Evolutionary conservation across 2,113 vertebrate species (phyloP).

Genomic region (Eretmochelys imbricata): DNA sequence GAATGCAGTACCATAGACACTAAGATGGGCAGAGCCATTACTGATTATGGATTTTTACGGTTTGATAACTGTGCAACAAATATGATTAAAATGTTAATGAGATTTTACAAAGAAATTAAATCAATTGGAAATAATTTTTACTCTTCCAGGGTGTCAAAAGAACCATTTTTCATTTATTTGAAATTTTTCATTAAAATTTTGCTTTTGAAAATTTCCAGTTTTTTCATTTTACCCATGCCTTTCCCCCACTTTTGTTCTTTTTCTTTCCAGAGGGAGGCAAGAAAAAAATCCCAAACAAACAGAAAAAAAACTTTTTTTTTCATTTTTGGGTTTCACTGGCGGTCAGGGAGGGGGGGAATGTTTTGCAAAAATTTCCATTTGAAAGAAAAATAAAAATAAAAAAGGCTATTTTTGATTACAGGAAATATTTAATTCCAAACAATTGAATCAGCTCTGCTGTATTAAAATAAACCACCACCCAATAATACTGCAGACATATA

Average conservation of each 20-base stretch:
- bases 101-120: not conserved
- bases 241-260: not conserved
- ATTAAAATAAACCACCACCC: not conserved
- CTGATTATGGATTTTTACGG: too few relatives aligned
- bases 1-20: not conserved
- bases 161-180: rapidly evolving
- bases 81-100: not conserved
- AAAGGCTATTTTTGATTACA: not conserved
- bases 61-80: not conserved
- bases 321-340: not conserved
- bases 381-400: not conserved
- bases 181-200: not conserved
- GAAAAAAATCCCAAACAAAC: not conserved
- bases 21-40: too few relatives aligned
- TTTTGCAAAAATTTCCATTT: not conserved
- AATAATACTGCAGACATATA: not conserved
- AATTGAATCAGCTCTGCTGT: not conserved
- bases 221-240: rapidly evolving
- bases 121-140: not conserved
- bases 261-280: not conserved
- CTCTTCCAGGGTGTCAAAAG: not conserved
- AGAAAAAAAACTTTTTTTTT: not conserved
- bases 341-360: not conserved
- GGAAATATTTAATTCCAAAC: not conserved
- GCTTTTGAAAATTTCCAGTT: not conserved